Base-by-base conservation (phyloP, 2,797 vertebrate genomes). In the Rachycentron canadum region DNA sequence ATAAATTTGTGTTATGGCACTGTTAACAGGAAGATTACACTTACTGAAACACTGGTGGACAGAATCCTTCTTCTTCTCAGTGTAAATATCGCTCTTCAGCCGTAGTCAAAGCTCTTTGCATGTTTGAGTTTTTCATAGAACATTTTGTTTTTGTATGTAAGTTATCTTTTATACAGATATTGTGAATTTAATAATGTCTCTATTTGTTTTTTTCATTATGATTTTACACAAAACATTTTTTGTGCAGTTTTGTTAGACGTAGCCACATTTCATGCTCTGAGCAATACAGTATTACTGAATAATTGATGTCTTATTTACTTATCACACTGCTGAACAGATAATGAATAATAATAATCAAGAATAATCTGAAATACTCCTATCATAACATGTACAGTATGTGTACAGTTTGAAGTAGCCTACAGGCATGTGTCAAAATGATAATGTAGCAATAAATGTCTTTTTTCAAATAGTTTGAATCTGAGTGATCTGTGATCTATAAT, bases 401-500 rank as follows among this genome's bases (percentile, higher is more conserved):
- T 93, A 92, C 92, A 92, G 88, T 90, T 90, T 90, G 76, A 93
- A 83, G 84, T 93, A 92, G 91, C 85, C 86, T 60, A 64, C 74
- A 86, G 91, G 86, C 90, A 88, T 92, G 91, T 92, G 89, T 88
- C 73, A 71, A 83, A 83, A 89, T 65, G 41, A 84, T 85, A 70
- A 83, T 88, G 88, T 91, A 93, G 92, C 88, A 94, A 93, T 94
- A 93, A 93, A 93, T 91, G 92, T 94, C 53, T 87, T 89, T 87
- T 88, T 87, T 47, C 76, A 82, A 86, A 82, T 60, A 59, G 10
- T 68, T 59, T 58, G n/a, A 57, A 53, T 86, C 38, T 59, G 9
- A 78, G 2, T 80, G 21, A 76, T 72, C 0, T 79, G 2, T 79
- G 21, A 76, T 71, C 0, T 68, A 0, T 68, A 1, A 23, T 69